Evolutionary conservation across 2,888 invertebrate genomes (phyloP).

Genomic region (Pinctada fucata): DNA sequence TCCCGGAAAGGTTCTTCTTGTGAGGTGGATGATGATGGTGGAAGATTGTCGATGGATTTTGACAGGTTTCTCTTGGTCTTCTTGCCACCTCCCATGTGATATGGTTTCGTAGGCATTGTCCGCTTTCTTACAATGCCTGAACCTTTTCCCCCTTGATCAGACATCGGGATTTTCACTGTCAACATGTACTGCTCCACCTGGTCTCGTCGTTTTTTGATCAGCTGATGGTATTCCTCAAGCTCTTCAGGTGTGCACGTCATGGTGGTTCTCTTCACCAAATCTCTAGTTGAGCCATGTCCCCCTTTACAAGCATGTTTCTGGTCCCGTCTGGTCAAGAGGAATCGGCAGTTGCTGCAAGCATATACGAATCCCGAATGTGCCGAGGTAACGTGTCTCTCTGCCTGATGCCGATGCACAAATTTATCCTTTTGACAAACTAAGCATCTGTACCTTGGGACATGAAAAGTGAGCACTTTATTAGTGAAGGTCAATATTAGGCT

Average conservation of each 20-base stretch:
- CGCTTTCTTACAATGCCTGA: neutral
- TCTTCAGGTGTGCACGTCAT: neutral
- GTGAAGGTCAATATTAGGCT: neutral
- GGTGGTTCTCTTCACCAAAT: neutral
- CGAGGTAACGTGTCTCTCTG: constrained; percentile 6
- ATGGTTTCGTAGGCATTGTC: neutral
- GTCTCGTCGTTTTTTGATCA: neutral
- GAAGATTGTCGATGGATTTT: neutral
- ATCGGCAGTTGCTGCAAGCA: neutral
- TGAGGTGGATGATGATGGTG: neutral
- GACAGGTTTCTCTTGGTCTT: too few species aligned
- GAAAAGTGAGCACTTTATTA: too few species aligned
- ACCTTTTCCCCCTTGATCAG: neutral
- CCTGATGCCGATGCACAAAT: constrained; percentile 1
- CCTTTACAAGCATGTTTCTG: neutral
- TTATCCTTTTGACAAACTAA: neutral
- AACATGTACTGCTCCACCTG: neutral
- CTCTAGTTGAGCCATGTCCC: too few species aligned
- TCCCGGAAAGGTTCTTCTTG: too few species aligned
- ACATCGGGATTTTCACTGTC: neutral
- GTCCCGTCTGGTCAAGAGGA: neutral
- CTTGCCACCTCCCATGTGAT: too few species aligned
- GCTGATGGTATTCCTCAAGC: neutral
- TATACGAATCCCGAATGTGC: constrained; percentile 1
- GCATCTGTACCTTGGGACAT: constrained; percentile 2